Base-by-base conservation (phyloP, 2,797 vertebrate genomes). In the Rhinophrynus dorsalis region DNA sequence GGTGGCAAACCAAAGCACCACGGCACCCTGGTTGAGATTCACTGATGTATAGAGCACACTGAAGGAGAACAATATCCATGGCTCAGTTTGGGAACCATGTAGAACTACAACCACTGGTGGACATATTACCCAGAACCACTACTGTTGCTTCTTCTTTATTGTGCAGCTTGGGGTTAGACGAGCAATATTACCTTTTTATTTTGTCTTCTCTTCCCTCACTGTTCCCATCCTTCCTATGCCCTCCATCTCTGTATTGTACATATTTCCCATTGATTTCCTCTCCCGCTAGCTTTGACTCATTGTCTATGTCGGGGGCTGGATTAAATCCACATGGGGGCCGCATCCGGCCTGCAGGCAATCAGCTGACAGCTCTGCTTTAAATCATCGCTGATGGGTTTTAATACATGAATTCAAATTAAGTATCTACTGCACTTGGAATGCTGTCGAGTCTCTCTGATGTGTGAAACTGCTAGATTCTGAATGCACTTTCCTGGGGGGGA, bases 221-320 rank as follows among this genome's bases (percentile, higher is more conserved):
- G n/a, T 35, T 44, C 20, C 56, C 10, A 26, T 58, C 30, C 32
- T 42, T 50, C 33, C 24, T 57, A 33, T 26, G 21, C 51, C 15
- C 30, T 32, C 18, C 42, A 58, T 72, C 29, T 51, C 37, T 9
- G 51, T 50, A 45, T 60, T 51, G 45, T 50, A 65, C 61, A 59
- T 59, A 44, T 66, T 73, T 59, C 45, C 55, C 62, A 66, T 73
- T 66, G 69, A 73, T 66, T 73, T 73, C 52, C 55, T 73, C 35
- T 73, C 54, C 37, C 44, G 62, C 69, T 59, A 42, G 35, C 45
- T 59, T 66, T 66, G 54, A 66, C 69, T 66, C 69, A 52, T 59
- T 73, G 61, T 59, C 55, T 64, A 47, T 59, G 52, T 72, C 54
- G 47, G 55, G 62, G 61, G 62, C 57, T 52, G 62, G 69, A 66